A percentile compares a stretch with the other conserved stretches of the same genome.
phyloP scores from a whole-genome alignment of 2,113 vertebrate species.

The Urocitellus parryii region DNA sequence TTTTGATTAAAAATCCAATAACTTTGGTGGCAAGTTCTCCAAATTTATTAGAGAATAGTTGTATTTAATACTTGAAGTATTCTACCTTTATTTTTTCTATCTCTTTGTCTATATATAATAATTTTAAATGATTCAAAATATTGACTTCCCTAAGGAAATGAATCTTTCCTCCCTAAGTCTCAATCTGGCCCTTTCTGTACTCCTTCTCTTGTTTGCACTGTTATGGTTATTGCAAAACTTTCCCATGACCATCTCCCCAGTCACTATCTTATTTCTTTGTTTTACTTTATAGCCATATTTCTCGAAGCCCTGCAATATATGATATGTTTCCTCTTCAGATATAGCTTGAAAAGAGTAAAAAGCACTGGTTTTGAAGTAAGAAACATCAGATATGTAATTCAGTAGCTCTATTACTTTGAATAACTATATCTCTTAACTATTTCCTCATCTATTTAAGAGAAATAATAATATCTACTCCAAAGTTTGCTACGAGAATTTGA shows the following conservation, averaged over 20 bases:
- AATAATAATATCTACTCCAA: slow-evolving; percentile 8
- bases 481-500: slow-evolving; percentile 50
- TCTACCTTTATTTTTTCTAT: slow-evolving; percentile 19
- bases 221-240: background rate
- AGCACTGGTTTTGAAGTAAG: background rate
- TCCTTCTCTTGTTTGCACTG: background rate
- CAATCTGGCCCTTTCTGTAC: background rate
- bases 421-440: background rate
- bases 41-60: slow-evolving; percentile 49
- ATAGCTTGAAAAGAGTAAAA: background rate
- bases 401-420: background rate
- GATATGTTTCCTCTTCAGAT: background rate
- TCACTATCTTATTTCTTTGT: background rate
- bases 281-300: slow-evolving; percentile 6
- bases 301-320: background rate
- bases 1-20: slow-evolving; percentile 48
- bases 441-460: background rate
- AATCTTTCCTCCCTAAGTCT: background rate
- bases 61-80: background rate
- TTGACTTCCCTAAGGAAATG: background rate
- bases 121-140: slow-evolving; percentile 49
- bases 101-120: background rate
- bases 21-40: slow-evolving; percentile 49
- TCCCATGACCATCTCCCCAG: background rate
- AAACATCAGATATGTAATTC: background rate